These are phyloP conservation scores for Theonella swinhoei DNA, from an alignment of 37 sponge, comb jelly and placozoan species.

Conservation along the genomic window DNA sequence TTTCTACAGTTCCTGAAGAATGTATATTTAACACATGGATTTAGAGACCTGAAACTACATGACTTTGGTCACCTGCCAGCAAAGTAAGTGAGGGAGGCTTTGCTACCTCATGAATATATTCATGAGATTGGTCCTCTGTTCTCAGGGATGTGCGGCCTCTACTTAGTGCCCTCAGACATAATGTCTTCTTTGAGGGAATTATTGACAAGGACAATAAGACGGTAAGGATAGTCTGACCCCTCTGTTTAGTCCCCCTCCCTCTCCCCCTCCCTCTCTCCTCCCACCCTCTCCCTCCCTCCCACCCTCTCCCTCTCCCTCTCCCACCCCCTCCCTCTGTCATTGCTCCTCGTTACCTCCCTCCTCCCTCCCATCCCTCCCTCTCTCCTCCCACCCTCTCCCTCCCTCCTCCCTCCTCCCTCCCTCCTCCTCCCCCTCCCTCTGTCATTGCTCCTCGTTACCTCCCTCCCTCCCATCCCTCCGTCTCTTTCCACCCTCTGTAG, in stretches of 20 bases:
- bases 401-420: neutral
- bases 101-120: neutral
- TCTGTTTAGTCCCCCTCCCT: neutral
- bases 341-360: neutral
- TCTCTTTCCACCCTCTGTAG: neutral
- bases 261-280: neutral
- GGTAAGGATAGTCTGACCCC: neutral
- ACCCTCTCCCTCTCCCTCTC: neutral
- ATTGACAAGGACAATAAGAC: conserved; percentile 35
- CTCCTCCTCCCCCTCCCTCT: neutral
- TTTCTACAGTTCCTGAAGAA: conserved; percentile 51
- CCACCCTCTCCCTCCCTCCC: neutral
- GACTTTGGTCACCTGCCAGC: conserved; percentile 69
- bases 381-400: neutral
- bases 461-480: neutral
- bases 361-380: neutral
- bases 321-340: neutral
- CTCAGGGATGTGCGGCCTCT: conserved; percentile 66
- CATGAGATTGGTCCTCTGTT: no score
- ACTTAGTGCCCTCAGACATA: conserved; percentile 69
- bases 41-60: conserved; percentile 59
- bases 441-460: neutral
- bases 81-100: conserved; percentile 3
- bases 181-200: conserved; percentile 72
- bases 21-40: conserved; percentile 70